These are phyloP conservation scores for Benitochromis conjunctus DNA, from an alignment of 2,113 vertebrate species.

Conservation along the genomic window DNA sequence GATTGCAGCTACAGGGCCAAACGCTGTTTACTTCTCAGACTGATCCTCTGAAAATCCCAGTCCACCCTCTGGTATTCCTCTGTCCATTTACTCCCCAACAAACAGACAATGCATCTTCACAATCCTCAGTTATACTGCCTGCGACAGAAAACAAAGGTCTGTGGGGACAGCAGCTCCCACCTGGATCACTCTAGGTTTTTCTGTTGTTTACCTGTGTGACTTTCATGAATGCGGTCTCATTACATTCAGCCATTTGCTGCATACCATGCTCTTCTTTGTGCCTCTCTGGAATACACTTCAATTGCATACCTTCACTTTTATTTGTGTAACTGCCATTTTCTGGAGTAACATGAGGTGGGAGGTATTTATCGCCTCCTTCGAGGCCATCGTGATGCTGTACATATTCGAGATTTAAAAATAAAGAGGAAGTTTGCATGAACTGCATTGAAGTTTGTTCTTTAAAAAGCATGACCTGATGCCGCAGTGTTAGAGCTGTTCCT, in stretches of 20 bases:
- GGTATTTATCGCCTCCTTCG: background rate
- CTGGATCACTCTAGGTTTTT: background rate
- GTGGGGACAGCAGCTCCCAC: background rate
- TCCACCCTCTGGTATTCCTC: slow-evolving; percentile 11
- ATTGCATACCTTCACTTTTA: background rate
- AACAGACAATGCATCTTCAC: background rate
- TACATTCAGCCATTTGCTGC: background rate
- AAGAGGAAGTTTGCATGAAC: background rate
- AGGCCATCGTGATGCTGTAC: background rate
- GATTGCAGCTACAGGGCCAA: background rate
- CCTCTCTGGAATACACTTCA: background rate
- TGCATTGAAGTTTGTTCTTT: background rate
- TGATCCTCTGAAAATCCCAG: slow-evolving; percentile 32
- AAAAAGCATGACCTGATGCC: background rate
- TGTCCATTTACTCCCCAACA: background rate
- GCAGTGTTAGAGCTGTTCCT: background rate
- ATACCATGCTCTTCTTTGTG: background rate
- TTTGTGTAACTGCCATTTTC: fast-evolving
- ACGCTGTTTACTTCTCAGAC: slow-evolving; percentile 1
- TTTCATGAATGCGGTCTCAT: background rate
- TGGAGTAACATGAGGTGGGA: background rate
- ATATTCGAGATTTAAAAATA: background rate
- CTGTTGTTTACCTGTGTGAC: background rate
- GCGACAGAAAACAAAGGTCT: background rate
- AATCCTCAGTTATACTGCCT: background rate